Evolutionary conservation across 2,113 vertebrate species (phyloP).

Genomic region (Narcine bancroftii): DNA sequence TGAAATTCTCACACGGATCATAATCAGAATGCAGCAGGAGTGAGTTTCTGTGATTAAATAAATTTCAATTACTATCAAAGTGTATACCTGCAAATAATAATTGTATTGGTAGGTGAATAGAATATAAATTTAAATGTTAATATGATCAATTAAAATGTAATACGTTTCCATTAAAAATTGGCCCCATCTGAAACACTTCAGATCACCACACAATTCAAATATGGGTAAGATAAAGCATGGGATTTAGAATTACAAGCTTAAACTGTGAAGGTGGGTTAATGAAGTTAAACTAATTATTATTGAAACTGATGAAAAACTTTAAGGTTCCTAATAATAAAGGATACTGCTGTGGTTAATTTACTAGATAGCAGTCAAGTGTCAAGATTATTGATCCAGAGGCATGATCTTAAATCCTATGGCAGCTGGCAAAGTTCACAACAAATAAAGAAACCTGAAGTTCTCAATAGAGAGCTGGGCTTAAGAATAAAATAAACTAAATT

Average conservation of each 20-base stretch:
- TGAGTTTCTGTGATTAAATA: not conserved
- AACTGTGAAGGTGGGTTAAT: not conserved
- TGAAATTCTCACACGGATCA: not conserved
- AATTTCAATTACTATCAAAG: not conserved
- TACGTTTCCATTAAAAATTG: not conserved
- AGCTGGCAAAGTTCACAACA: no score
- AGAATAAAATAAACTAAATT: no score
- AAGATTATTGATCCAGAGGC: no score
- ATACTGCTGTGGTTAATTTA: no score
- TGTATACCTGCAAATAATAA: conserved; percentile 10
- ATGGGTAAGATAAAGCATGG: no score
- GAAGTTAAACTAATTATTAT: not conserved
- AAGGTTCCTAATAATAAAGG: not conserved
- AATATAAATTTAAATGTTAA: not conserved
- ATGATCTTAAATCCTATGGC: no score
- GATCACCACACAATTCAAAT: not conserved
- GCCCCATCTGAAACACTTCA: not conserved
- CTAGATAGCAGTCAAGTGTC: no score
- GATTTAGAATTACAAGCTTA: not conserved
- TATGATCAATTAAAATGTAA: not conserved
- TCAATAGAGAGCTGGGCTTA: no score
- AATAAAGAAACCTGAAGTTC: no score
- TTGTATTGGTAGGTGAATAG: not conserved
- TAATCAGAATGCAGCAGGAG: not conserved
- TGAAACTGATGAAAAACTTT: not conserved